Evolutionary conservation across 2,797 vertebrate species (phyloP).

Genomic region (Epinephelus malabaricus): DNA sequence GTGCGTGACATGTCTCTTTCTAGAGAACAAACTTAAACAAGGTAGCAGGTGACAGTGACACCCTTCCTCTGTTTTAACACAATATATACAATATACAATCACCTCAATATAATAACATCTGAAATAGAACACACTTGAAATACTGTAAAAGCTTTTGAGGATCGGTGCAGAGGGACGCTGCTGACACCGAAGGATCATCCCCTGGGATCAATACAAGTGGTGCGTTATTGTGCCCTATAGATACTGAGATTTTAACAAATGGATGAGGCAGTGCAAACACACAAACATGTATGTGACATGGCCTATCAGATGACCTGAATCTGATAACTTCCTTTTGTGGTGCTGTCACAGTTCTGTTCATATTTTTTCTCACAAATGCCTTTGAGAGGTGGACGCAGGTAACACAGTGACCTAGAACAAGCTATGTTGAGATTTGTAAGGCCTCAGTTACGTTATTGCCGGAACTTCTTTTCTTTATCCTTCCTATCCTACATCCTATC

Average conservation of each 20-base stretch:
- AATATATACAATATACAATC: constrained; percentile 11
- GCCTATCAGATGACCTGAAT: constrained; percentile 57
- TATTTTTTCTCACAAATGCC: constrained; percentile 28
- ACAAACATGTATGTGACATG: constrained; percentile 30
- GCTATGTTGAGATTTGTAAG: not conserved
- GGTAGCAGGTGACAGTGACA: not conserved
- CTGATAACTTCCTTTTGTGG: constrained; percentile 44
- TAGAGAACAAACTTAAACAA: not conserved
- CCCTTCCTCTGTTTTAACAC: constrained; percentile 8
- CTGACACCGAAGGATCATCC: constrained; percentile 7
- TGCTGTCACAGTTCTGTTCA: constrained; percentile 1
- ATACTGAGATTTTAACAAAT: constrained; percentile 10
- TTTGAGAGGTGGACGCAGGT: not conserved
- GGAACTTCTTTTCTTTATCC: not conserved
- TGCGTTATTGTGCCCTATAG: constrained; percentile 5
- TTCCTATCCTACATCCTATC: not conserved
- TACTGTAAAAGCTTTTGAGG: constrained; percentile 11
- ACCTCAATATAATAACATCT: not conserved
- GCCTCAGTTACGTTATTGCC: not conserved
- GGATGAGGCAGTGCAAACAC: constrained; percentile 1
- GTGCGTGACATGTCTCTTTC: not conserved
- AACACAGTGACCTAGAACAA: constrained; percentile 42
- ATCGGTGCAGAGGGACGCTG: not conserved
- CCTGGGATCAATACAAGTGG: constrained; percentile 15
- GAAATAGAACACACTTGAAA: not conserved